Conservation (phyloP, 2,113 vertebrate genomes). For the Microtus oregoni region DNA sequence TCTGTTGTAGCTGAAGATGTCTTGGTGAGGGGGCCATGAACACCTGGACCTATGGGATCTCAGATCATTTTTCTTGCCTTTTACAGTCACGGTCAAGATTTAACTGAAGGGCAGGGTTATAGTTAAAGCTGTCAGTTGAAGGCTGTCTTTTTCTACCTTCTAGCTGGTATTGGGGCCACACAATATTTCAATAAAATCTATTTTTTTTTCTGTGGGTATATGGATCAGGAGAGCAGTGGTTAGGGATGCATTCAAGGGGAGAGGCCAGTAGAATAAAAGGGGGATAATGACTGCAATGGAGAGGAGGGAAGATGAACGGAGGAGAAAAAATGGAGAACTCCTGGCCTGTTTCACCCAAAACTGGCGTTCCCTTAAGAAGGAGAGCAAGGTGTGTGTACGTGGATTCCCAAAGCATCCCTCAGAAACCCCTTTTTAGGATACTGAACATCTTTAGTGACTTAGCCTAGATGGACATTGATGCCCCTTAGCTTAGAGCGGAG, state of each 20-base stretch:
- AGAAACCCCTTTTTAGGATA: background rate
- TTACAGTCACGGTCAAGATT: background rate
- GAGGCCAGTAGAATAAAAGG: background rate
- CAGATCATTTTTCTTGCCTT: background rate
- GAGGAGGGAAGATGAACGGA: background rate
- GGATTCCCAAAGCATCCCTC: background rate
- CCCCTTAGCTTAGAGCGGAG: background rate
- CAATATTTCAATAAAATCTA: background rate
- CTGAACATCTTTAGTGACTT: background rate
- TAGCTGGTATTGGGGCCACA: background rate
- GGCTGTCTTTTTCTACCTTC: background rate
- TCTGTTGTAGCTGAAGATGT: background rate
- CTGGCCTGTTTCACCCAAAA: background rate
- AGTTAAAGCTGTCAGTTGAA: background rate
- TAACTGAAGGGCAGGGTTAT: background rate
- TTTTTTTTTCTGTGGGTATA: background rate
- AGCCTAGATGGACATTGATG: background rate
- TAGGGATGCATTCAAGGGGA: background rate
- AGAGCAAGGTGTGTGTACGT: background rate
- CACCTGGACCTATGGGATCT: background rate
- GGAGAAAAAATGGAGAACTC: background rate
- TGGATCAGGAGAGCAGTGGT: background rate
- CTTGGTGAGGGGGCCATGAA: background rate
- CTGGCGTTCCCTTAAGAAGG: background rate
- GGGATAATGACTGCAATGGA: background rate